Evolutionary conservation across 2,888 invertebrate species (phyloP), one percentile per base, ranked within the genome.

Genomic region (Piscicola geometra): DNA sequence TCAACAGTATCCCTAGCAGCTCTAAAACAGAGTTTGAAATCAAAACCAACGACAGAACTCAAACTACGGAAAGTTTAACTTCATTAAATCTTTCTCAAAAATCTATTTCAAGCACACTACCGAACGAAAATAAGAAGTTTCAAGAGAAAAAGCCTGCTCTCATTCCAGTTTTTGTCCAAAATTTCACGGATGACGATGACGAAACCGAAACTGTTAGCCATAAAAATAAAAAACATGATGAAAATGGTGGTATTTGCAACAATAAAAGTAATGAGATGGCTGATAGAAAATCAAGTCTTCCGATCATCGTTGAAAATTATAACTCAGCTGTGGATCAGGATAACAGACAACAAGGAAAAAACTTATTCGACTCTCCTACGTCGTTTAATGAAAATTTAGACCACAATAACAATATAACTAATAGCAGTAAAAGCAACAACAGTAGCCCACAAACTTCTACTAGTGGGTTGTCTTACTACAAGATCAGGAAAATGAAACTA

Each of bases 181-280:
- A 21, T 56, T 5, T 56, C 60, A 56, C n/a, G 3, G 60, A 56
- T 56, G 60, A 56, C 60, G 60, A 56, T n/a, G 60, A 56, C 60
- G 60, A 56, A 9, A 25, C 9, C 25, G 60, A 56, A 15, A n/a
- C n/a, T n/a, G n/a, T n/a, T n/a, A n/a, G n/a, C n/a, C n/a, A n/a
- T n/a, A n/a, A n/a, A n/a, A n/a, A n/a, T n/a, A n/a, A n/a, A n/a
- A n/a, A n/a, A n/a, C 15, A 56, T 56, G 60, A 41, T 41, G 41
- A 41, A 5, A 15, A 41, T 9, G 41, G 41, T 5, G 41, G 5
- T 41, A 15, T 5, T 41, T 9, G 41, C 41, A 41, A 15, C 41
- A 41, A 41, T 41, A 15, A 15, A 15, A 41, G 41, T n/a, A n/a
- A n/a, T n/a, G n/a, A 47, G 21, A 47, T 15, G 9, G 50, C 50